Percentiles rank a stretch among this genome's conserved stretches.
Evolutionary conservation across 2,113 vertebrate species (phyloP).

Genomic region (Arothron firmamentum): DNA sequence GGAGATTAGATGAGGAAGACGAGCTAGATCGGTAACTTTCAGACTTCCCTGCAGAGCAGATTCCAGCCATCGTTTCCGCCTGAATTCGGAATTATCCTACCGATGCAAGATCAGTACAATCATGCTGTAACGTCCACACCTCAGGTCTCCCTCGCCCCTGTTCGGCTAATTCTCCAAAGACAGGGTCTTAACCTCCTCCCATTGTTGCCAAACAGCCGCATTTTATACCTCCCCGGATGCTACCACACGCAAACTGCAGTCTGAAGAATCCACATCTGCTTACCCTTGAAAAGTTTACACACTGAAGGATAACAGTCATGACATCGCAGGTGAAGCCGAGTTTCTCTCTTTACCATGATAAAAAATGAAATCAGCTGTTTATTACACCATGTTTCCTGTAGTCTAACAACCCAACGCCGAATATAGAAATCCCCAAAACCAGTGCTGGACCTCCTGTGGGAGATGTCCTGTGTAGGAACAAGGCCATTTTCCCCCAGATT

Average conservation of each 20-base stretch:
- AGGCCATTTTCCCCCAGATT: slow-evolving; percentile 28
- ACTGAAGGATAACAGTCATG: slow-evolving; percentile 10
- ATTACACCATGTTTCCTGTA: slow-evolving; percentile 1
- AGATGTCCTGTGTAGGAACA: slow-evolving; percentile 46
- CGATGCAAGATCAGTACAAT: slow-evolving; percentile 67
- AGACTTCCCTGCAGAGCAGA: slow-evolving; percentile 16
- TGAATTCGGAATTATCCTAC: slow-evolving; percentile 17
- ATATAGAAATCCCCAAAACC: slow-evolving; percentile 33
- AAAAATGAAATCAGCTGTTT: not conserved
- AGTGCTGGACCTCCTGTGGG: slow-evolving; percentile 48
- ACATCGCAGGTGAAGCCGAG: slow-evolving; percentile 19
- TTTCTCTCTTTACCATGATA: slow-evolving; percentile 19
- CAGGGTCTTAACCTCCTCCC: slow-evolving; percentile 47
- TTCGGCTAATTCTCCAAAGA: slow-evolving; percentile 49
- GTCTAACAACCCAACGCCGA: slow-evolving; percentile 9
- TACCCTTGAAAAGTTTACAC: slow-evolving; percentile 62
- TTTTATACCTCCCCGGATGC: slow-evolving; percentile 52
- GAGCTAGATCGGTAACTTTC: no score
- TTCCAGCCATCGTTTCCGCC: slow-evolving; percentile 17
- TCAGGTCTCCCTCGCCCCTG: slow-evolving; percentile 67
- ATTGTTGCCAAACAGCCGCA: slow-evolving; percentile 48
- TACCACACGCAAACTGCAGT: slow-evolving; percentile 26
- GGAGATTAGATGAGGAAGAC: not conserved
- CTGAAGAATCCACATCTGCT: slow-evolving; percentile 32
- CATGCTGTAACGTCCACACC: slow-evolving; percentile 48